Conservation (phyloP, 2,888 invertebrate species). For the Neoaliturus tenellus region DNA sequence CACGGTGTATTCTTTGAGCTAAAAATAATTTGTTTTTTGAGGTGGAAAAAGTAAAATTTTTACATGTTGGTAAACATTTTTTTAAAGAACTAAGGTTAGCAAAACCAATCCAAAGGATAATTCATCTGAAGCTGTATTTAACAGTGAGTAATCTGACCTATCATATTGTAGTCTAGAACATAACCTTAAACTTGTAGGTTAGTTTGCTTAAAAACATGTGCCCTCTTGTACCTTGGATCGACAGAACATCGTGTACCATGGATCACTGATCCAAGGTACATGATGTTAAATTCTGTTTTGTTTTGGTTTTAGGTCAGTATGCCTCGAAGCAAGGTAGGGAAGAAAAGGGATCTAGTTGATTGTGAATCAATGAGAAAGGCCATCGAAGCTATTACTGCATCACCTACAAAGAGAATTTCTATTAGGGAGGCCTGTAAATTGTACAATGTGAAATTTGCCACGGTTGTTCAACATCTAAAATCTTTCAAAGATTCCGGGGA, state of each 20-base stretch:
- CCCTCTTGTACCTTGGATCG: constrained; percentile 52
- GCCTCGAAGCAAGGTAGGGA: not conserved
- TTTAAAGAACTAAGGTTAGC: no score
- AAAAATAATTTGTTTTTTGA: no score
- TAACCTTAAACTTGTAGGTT: constrained; percentile 39
- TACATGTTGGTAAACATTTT: no score
- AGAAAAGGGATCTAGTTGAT: constrained; percentile 33
- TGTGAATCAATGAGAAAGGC: constrained; percentile 28
- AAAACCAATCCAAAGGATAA: no score
- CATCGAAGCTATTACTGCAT: constrained; percentile 10
- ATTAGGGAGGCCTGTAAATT: constrained; percentile 40
- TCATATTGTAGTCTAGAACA: no score
- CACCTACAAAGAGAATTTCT: constrained; percentile 21
- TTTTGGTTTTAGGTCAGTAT: constrained; percentile 19
- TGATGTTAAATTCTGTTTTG: constrained; percentile 25
- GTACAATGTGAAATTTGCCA: constrained; percentile 34
- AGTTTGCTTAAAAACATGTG: constrained; percentile 7
- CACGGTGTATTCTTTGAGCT: no score
- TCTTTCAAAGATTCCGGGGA: constrained; percentile 40
- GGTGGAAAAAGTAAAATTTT: no score
- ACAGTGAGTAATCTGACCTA: no score
- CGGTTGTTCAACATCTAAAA: not conserved
- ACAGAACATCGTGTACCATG: constrained; percentile 42
- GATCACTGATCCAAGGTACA: constrained; percentile 46
- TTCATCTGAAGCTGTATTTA: no score